Evolutionary conservation across 2,797 vertebrate species (phyloP), one percentile per base, ranked within the genome.

Genomic region (Gymnothorax javanicus): DNA sequence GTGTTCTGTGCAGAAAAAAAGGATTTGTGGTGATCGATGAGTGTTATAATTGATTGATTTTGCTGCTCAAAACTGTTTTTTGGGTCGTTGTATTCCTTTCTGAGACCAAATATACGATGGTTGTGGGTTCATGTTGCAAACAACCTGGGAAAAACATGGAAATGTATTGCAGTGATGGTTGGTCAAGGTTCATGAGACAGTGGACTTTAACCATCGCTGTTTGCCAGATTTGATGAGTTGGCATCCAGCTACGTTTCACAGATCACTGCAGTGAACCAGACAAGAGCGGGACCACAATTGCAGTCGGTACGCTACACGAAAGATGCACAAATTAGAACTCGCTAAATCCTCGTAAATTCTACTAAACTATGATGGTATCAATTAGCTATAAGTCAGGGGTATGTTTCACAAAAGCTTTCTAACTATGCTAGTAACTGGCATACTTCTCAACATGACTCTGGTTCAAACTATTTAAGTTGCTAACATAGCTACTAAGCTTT

Each of bases 1-100:
- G 90, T 91, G 91, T 90, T 91, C 87, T 90, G 89, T 13, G 33
- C 27, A 2, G n/a, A 50, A n/a, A 6, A 79, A 33, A 43, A 43
- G 33, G 17, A 27, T 59, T 81, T 54, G 13, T 83, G 54, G 27
- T 83, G 56, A 56, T 83, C 20, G 56, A 54, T 7, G 20, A 27
- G n/a, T n/a, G 11, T 83, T 83, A 12, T 58, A 20, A 25, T 12
- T 83, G 52, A 82, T 23, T n/a, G 11, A 50, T 8, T 54, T 81
- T 56, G 20, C 54, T 3, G 75, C 73, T 11, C 27, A 77, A 77
- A 52, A 17, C 50, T 20, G 75, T 79, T 20, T 27, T 54, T 79
- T 52, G 75, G 75, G 52, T 7, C 50, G n/a, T 54, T 79, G 12
- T 54, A 7, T 81, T 75, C 27, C 27, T 75, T 43, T 56, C 52